A percentile compares a stretch with the other conserved stretches of the same genome.
Conservation (phyloP, 1,140 invertebrate genomes). For the Mesaphorura yosii region DNA sequence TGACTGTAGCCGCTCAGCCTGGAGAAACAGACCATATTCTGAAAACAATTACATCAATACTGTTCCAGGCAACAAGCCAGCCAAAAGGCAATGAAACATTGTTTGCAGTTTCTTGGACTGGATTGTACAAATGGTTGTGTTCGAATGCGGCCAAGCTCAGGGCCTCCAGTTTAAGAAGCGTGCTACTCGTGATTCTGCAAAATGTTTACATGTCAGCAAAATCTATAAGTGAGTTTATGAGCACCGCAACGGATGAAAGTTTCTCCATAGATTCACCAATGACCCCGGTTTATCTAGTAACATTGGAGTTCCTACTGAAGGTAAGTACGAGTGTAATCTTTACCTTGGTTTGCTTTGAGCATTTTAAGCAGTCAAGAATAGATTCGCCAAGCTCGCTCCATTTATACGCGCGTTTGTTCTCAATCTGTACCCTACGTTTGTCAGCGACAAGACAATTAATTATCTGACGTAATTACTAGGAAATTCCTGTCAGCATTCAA, state of each 20-base stretch:
- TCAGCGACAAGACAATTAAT: too few species aligned
- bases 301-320: slow-evolving; percentile 11
- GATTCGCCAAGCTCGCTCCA: too few species aligned
- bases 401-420: too few species aligned
- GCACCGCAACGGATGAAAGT: slow-evolving; percentile 9
- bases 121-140: slow-evolving; percentile 14
- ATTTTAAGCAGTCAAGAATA: too few species aligned
- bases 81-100: slow-evolving; percentile 17
- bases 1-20: background rate
- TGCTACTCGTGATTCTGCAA: slow-evolving; percentile 5
- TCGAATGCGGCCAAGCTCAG: slow-evolving; percentile 1
- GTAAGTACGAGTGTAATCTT: slow-evolving; percentile 1
- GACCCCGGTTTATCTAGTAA: background rate
- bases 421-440: too few species aligned
- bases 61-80: slow-evolving; percentile 6
- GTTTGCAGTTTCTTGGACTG: slow-evolving; percentile 18
- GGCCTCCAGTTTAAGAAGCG: background rate
- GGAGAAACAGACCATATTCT: background rate
- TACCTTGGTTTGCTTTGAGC: background rate
- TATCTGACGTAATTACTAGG: too few species aligned
- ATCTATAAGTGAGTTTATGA: slow-evolving; percentile 7
- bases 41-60: slow-evolving; percentile 2
- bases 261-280: background rate
- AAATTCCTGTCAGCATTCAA: background rate
- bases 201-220: slow-evolving; percentile 25